Percentiles rank a stretch among this genome's conserved stretches.
These are phyloP conservation scores for Coptodon rendalli DNA, from an alignment of 2,113 vertebrate species.

Conservation along the genomic window DNA sequence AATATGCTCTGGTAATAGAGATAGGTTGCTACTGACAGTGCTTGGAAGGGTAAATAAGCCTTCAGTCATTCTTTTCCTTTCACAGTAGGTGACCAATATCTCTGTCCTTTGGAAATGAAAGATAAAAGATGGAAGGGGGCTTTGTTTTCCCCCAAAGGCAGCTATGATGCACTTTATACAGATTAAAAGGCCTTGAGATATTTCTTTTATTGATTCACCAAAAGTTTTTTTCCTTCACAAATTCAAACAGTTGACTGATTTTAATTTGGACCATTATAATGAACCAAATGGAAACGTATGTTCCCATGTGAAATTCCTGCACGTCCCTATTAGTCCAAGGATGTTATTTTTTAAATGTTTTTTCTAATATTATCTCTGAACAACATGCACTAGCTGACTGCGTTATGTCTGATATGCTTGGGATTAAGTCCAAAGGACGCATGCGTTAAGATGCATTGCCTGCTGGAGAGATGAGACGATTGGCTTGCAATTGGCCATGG, in stretches of 20 bases:
- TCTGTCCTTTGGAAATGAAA: not conserved
- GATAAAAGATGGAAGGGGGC: not conserved
- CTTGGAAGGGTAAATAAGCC: constrained; percentile 17
- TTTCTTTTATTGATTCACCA: constrained; percentile 22
- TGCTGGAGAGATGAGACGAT: not conserved
- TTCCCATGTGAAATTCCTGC: not conserved
- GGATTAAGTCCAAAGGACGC: constrained; percentile 5
- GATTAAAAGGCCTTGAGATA: constrained; percentile 9
- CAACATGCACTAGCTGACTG: not conserved
- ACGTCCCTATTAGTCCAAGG: not conserved
- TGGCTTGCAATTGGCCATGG: constrained; percentile 26
- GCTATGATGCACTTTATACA: constrained; percentile 4
- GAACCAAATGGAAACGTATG: constrained; percentile 2
- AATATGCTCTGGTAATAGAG: constrained; percentile 41
- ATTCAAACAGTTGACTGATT: constrained; percentile 6
- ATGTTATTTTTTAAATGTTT: not conserved
- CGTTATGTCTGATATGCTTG: not conserved
- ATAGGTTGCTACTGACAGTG: constrained; percentile 31
- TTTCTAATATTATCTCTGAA: not conserved
- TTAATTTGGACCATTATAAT: constrained; percentile 25
- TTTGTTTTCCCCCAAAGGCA: not conserved
- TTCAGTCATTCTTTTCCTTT: constrained; percentile 14
- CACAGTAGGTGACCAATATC: not conserved
- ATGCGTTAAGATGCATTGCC: not conserved
- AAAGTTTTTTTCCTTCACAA: constrained; percentile 8